A percentile compares a stretch with the other conserved stretches of the same genome.
Conservation (phyloP, 2,113 vertebrate genomes). For the Scartelaos histophorus region DNA sequence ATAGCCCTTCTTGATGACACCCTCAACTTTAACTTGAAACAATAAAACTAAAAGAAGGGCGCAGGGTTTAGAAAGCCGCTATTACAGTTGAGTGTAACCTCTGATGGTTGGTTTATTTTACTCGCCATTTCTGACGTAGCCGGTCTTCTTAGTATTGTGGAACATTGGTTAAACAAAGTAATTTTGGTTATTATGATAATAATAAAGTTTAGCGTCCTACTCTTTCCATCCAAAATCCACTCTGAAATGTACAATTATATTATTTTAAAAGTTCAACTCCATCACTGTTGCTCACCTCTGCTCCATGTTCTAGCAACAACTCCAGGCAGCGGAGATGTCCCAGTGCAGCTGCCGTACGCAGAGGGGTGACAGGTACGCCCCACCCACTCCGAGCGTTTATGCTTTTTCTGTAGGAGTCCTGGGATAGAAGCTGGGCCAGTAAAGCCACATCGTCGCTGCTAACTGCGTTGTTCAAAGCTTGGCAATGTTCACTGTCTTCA, state of each 20-base stretch:
- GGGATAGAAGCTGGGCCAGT: slow-evolving; percentile 79
- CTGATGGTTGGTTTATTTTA: neutral
- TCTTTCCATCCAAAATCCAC: neutral
- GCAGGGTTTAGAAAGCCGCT: neutral
- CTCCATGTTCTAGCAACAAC: slow-evolving; percentile 84
- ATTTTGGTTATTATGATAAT: slow-evolving; percentile 15
- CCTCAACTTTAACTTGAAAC: too few relatives aligned
- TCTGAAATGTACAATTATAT: neutral
- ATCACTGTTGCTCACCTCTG: slow-evolving; percentile 71
- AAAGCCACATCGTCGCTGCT: slow-evolving; percentile 74
- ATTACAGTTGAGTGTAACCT: neutral
- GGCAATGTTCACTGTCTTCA: slow-evolving; percentile 71
- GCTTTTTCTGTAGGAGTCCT: slow-evolving; percentile 81
- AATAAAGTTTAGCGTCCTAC: neutral
- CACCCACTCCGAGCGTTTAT: slow-evolving; percentile 88
- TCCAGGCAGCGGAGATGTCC: slow-evolving; percentile 82
- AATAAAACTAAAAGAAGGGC: too few relatives aligned
- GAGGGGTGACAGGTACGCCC: slow-evolving; percentile 86
- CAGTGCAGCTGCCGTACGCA: slow-evolving; percentile 84
- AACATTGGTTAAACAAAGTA: neutral
- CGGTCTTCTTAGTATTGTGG: neutral
- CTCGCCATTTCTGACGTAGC: neutral
- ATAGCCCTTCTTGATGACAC: too few relatives aligned
- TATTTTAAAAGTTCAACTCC: neutral
- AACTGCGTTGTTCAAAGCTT: slow-evolving; percentile 82